Conservation (phyloP, 2,113 vertebrate genomes). For the Athene cunicularia region DNA sequence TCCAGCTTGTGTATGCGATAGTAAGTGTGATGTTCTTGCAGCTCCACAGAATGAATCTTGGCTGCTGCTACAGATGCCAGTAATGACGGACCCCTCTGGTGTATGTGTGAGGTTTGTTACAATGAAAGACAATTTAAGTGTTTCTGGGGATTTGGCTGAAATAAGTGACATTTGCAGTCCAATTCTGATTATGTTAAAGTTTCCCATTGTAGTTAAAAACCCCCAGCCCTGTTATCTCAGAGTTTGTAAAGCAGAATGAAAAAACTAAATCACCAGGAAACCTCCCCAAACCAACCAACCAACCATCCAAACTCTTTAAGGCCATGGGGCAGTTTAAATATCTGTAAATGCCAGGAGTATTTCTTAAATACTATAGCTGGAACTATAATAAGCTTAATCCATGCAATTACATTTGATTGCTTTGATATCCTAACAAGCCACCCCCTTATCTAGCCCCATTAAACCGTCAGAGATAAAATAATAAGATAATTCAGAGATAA, state of each 20-base stretch:
- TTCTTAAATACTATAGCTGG: not conserved
- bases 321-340: not conserved
- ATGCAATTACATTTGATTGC: constrained; percentile 9
- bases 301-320: not conserved
- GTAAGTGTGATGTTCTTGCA: not conserved
- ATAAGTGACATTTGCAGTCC: not conserved
- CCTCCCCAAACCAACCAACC: not conserved
- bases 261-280: not conserved
- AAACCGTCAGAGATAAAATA: not conserved
- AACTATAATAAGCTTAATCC: not conserved
- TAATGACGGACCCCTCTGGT: not conserved
- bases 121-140: not conserved
- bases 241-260: not conserved
- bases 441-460: not conserved
- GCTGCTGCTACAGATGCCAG: not conserved
- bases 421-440: not conserved
- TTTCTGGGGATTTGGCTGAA: not conserved
- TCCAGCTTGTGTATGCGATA: not conserved
- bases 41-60: not conserved
- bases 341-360: not conserved
- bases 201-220: not conserved
- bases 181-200: not conserved
- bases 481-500: not conserved
- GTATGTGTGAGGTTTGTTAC: not conserved
- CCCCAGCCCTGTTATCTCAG: not conserved